Evolutionary conservation across 2,888 invertebrate species (phyloP).

Genomic region (Catocala fraxini): DNA sequence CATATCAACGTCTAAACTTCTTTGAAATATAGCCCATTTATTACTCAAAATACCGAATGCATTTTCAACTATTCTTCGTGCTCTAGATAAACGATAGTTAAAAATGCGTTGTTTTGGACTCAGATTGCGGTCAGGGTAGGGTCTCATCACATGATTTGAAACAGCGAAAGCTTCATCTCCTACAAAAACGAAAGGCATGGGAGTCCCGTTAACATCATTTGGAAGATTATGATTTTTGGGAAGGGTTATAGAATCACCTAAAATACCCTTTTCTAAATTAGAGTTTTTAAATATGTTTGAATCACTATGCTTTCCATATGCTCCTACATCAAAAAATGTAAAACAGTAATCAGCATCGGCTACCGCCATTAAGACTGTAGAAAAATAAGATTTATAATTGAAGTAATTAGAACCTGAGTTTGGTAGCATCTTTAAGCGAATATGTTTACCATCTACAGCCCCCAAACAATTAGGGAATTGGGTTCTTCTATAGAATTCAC

Average conservation of each 20-base stretch:
- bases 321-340: slow-evolving; percentile 24
- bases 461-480: slow-evolving; percentile 15
- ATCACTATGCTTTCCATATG: slow-evolving; percentile 20
- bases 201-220: slow-evolving; percentile 11
- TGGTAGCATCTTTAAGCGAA: slow-evolving; percentile 13
- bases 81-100: slow-evolving; percentile 23
- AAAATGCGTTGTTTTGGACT: slow-evolving; percentile 20
- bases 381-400: slow-evolving; percentile 27
- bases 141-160: slow-evolving; percentile 9
- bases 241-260: slow-evolving; percentile 6
- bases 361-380: slow-evolving; percentile 23
- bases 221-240: slow-evolving; percentile 14
- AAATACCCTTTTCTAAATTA: slow-evolving; percentile 10
- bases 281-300: slow-evolving; percentile 18
- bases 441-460: slow-evolving; percentile 19
- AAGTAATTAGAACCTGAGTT: slow-evolving; percentile 21
- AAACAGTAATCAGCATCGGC: slow-evolving; percentile 23
- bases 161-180: slow-evolving; percentile 26
- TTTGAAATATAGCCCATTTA: slow-evolving; percentile 13
- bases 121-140: slow-evolving; percentile 14
- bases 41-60: slow-evolving; percentile 17
- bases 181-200: slow-evolving; percentile 21
- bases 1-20: slow-evolving; percentile 9
- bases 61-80: slow-evolving; percentile 16
- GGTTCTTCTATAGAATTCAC: slow-evolving; percentile 3